Evolutionary conservation across 2,888 invertebrate genomes (phyloP), one percentile per base, ranked within the genome.

Genomic region (Drosophila helvetica): DNA sequence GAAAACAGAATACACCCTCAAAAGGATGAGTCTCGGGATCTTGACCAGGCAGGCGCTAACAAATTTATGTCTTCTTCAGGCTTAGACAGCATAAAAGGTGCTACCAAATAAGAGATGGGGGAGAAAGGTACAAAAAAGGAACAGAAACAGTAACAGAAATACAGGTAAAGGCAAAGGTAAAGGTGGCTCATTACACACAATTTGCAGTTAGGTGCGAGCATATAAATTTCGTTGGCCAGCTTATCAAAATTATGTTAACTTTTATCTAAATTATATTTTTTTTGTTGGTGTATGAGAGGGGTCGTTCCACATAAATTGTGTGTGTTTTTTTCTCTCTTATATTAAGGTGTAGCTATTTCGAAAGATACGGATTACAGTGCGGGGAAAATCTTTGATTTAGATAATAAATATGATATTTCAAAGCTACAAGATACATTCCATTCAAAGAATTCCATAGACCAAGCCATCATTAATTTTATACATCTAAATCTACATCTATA

Each of bases 141-240:
- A 59, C 19, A 64, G 43, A 42, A 43, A 53, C 25, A 55, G 22
- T 27, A 54, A 45, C 22, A 17, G 18, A 58, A 30, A 46, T 10
- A 18, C 22, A 51, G 58, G 19, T 25, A 64, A 45, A 46, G 57
- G 58, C 42, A 47, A 71, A 52, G 72, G 18, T 62, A 42, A 22
- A 68, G 71, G 50, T 79, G 84, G 89, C 89, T 88, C 88, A 90
- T 90, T 89, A 89, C 80, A 88, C 86, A 87, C 87, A 89, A 90
- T 90, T 90, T 87, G 90, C 90, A 90, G 90, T 87, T 90, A 90
- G 90, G 90, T 90, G 90, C 90, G 90, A 90, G 88, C 90, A 90
- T 90, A 90, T 84, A 90, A 88, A 90, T 87, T 80, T 69, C 58
- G 62, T 69, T 59, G 69, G 47, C 67, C 33, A 56, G 60, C 75